Conservation (phyloP, 1,140 invertebrate species). For the Heliconius nattereri region DNA sequence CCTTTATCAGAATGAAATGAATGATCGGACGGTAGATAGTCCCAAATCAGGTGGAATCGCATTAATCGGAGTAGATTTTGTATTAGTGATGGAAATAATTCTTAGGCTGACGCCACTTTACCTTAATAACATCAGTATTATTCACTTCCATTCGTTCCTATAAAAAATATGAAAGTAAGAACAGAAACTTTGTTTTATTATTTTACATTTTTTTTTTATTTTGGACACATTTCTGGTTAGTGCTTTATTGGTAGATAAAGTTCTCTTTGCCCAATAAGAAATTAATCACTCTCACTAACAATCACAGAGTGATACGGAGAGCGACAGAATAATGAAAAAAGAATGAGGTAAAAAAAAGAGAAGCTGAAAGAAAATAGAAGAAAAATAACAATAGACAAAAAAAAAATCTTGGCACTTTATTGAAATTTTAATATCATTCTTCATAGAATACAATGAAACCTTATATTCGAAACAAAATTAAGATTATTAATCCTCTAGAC, state of each 20-base stretch:
- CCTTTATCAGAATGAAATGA: constrained; percentile 25
- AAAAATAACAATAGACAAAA: no score
- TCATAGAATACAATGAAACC: neutral
- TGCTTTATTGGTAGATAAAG: no score
- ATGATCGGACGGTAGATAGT: constrained; percentile 29
- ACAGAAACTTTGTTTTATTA: no score
- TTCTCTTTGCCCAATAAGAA: no score
- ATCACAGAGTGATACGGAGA: no score
- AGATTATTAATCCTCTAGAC: neutral
- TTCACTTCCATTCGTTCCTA: neutral
- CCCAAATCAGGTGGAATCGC: constrained; percentile 28
- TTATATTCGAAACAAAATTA: neutral
- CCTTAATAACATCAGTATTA: neutral
- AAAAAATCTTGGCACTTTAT: neutral
- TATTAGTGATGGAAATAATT: constrained; percentile 23
- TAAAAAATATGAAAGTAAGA: no score
- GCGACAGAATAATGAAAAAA: no score
- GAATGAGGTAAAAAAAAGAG: no score
- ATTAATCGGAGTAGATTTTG: constrained; percentile 31
- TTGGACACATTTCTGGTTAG: no score
- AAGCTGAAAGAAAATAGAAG: no score
- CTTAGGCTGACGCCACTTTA: neutral
- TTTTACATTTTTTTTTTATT: no score
- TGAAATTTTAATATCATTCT: neutral
- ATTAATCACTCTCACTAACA: no score